These are phyloP conservation scores for Andrena hattorfiana DNA, from an alignment of 2,888 invertebrate genomes.

Conservation along the genomic window DNA sequence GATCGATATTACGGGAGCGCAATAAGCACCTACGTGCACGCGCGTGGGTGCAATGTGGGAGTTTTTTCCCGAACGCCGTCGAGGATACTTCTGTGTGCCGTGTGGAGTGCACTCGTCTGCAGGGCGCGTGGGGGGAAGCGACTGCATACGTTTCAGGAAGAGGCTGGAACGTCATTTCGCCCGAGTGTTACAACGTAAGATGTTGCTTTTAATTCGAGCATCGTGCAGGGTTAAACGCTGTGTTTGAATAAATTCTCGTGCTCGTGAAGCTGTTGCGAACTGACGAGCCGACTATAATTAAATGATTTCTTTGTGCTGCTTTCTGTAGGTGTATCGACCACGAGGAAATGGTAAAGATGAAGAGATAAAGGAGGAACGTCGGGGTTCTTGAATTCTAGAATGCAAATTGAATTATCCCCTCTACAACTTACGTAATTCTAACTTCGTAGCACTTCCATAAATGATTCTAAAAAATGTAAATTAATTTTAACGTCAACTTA, in stretches of 20 bases:
- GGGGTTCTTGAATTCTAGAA: not conserved
- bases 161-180: constrained; percentile 33
- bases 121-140: constrained; percentile 27
- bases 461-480: no score
- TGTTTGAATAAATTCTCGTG: constrained; percentile 32
- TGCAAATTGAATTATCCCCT: no score
- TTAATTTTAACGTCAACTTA: no score
- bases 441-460: no score
- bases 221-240: not conserved
- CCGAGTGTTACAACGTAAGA: constrained; percentile 17
- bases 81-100: constrained; percentile 38
- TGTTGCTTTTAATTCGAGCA: constrained; percentile 40
- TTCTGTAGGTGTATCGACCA: not conserved
- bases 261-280: not conserved
- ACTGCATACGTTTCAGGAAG: constrained; percentile 41
- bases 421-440: no score
- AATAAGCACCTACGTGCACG: constrained; percentile 51
- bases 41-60: constrained; percentile 52
- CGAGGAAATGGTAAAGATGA: constrained; percentile 19
- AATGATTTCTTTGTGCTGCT: not conserved
- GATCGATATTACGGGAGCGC: constrained; percentile 60
- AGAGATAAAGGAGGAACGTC: not conserved
- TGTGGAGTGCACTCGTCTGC: constrained; percentile 43
- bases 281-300: constrained; percentile 16
- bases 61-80: constrained; percentile 36